These are phyloP conservation scores for Sebastes nivosus DNA, from an alignment of 2,797 vertebrate species.

Conservation along the genomic window DNA sequence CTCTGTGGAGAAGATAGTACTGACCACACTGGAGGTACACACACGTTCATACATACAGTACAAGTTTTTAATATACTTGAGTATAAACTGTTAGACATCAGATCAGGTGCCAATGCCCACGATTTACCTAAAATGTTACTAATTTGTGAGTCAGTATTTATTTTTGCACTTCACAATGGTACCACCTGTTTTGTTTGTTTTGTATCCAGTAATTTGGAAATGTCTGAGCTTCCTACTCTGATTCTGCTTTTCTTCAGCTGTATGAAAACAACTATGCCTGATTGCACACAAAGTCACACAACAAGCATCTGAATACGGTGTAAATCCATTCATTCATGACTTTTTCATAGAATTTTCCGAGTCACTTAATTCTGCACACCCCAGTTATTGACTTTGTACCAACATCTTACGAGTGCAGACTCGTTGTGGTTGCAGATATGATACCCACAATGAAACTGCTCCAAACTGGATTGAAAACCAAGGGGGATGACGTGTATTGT, in stretches of 20 bases:
- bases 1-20: constrained; percentile 98
- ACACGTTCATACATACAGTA: not conserved
- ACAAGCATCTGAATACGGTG: not conserved
- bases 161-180: not conserved
- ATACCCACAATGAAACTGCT: constrained; percentile 3
- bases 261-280: not conserved
- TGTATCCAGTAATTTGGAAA: not conserved
- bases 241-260: not conserved
- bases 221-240: not conserved
- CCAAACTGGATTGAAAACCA: constrained; percentile 24
- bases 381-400: not conserved
- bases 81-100: not conserved
- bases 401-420: not conserved
- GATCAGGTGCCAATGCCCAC: not conserved
- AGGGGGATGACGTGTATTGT: constrained; percentile 41
- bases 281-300: not conserved
- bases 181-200: not conserved
- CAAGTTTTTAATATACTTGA: not conserved
- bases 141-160: not conserved
- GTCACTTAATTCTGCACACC: not conserved
- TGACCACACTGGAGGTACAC: constrained; percentile 97
- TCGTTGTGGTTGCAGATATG: constrained; percentile 1
- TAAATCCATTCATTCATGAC: not conserved
- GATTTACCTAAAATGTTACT: not conserved
- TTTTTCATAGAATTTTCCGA: not conserved